Evolutionary conservation across 2,113 vertebrate genomes (phyloP).

Genomic region (Carassius carassius): DNA sequence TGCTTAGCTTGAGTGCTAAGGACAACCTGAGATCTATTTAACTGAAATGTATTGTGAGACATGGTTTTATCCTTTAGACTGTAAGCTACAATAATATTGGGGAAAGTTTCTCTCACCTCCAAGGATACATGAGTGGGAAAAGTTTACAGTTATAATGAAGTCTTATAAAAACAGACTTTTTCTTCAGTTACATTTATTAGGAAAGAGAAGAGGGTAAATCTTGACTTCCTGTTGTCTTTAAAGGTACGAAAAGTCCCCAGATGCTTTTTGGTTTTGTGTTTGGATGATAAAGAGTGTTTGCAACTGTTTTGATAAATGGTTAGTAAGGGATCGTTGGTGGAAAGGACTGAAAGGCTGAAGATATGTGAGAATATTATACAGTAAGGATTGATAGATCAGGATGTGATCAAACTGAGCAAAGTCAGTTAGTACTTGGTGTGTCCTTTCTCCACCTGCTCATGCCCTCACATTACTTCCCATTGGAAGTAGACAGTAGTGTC

Average conservation of each 20-base stretch:
- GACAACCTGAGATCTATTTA: not conserved
- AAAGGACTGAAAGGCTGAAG: not conserved
- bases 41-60: not conserved
- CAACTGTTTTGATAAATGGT: not conserved
- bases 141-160: no score
- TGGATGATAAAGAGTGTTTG: not conserved
- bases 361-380: not conserved
- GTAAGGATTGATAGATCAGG: not conserved
- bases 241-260: not conserved
- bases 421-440: no score
- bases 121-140: no score
- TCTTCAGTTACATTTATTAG: no score
- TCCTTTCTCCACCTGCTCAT: no score
- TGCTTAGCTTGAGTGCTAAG: constrained; percentile 47
- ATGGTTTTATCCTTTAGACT: no score
- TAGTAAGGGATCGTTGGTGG: not conserved
- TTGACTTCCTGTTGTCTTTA: not conserved
- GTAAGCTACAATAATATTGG: no score
- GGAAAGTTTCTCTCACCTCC: no score
- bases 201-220: no score
- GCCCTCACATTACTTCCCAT: no score
- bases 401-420: not conserved
- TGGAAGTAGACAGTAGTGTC: no score
- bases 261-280: not conserved
- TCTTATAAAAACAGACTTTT: no score